Percentiles rank a stretch among this genome's conserved stretches.
These are phyloP conservation scores for Micrastur ruficollis DNA, from an alignment of 2,797 vertebrate genomes.

Conservation along the genomic window DNA sequence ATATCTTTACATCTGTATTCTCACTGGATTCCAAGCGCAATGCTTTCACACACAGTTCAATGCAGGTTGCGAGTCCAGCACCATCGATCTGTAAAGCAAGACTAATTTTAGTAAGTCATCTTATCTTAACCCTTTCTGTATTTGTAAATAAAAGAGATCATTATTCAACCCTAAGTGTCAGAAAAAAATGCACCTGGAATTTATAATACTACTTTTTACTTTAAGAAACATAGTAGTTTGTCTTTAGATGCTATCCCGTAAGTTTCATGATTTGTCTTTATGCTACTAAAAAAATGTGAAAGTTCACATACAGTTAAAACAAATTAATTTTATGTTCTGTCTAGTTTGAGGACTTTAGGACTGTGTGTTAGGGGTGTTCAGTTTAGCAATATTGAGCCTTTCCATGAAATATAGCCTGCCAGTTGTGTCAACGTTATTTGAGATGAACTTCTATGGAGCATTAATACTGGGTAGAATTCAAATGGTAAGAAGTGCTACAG, in stretches of 20 bases:
- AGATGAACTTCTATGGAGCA: neutral
- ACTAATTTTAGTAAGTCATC: conserved; percentile 36
- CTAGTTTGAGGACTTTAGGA: neutral
- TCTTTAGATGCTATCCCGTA: neutral
- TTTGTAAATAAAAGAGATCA: neutral
- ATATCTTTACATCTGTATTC: conserved; percentile 86
- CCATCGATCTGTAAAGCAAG: conserved; percentile 77
- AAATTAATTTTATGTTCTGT: neutral
- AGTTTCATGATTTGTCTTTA: neutral
- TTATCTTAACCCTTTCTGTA: neutral
- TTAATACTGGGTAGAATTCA: neutral
- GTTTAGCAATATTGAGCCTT: neutral
- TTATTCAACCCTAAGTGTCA: neutral
- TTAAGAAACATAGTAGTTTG: neutral
- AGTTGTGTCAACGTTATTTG: neutral
- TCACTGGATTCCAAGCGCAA: conserved; percentile 89
- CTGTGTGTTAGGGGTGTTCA: neutral
- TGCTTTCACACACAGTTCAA: conserved; percentile 93
- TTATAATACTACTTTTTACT: neutral
- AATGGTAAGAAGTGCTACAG: neutral
- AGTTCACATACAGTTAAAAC: neutral
- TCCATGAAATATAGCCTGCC: neutral
- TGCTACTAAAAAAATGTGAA: neutral
- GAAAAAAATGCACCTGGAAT: neutral
- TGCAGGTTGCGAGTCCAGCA: conserved; percentile 87